A percentile compares a stretch with the other conserved stretches of the same genome.
Evolutionary conservation across 2,113 vertebrate genomes (phyloP).

Genomic region (Cettia cetti): DNA sequence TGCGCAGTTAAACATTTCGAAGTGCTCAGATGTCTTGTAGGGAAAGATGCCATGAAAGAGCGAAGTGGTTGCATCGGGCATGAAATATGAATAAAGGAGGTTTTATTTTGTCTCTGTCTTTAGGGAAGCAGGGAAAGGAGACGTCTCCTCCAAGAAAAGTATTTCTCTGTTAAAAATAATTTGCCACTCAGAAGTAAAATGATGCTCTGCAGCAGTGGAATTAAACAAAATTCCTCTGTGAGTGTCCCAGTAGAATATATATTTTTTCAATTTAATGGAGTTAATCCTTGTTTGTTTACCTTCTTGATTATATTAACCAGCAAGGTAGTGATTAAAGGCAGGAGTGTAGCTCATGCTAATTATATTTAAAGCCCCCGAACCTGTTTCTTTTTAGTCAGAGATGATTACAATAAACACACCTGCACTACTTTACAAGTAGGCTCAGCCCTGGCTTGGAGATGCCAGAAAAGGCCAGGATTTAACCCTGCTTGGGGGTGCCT

Average conservation of each 20-base stretch:
- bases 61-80: not conserved
- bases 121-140: not conserved
- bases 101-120: not conserved
- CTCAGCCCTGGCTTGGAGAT: not conserved
- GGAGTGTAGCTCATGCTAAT: not conserved
- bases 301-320: conserved; percentile 9
- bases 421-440: conserved; percentile 53
- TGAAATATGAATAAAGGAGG: not conserved
- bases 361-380: not conserved
- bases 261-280: not conserved
- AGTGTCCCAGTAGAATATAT: not conserved
- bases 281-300: conserved; percentile 20
- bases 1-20: accelerated
- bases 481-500: not conserved
- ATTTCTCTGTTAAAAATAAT: not conserved
- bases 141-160: not conserved
- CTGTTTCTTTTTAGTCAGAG: not conserved
- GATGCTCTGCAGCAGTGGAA: not conserved
- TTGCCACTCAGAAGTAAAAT: not conserved
- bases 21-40: not conserved
- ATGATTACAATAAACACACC: conserved; percentile 74
- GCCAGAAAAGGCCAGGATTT: not conserved
- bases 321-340: conserved; percentile 50
- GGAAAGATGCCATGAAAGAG: not conserved
- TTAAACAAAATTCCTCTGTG: conserved; percentile 11